Evolutionary conservation across 2,113 vertebrate species (phyloP).

Genomic region (Lophochroa leadbeateri): DNA sequence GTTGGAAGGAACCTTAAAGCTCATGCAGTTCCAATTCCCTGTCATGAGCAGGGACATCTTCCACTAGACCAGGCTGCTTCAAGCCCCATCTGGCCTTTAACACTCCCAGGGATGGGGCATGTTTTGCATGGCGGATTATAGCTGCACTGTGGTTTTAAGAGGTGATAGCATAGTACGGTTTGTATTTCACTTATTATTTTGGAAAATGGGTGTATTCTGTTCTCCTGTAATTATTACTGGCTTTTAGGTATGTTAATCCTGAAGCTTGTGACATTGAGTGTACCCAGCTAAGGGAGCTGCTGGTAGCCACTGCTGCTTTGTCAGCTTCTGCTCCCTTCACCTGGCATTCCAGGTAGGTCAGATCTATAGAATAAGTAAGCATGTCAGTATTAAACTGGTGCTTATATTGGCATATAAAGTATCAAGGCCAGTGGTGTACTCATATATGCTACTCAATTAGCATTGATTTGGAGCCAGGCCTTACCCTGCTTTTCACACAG

Average conservation of each 20-base stretch:
- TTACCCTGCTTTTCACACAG: not conserved
- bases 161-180: not conserved
- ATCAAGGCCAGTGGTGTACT: not conserved
- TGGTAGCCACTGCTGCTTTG: not conserved
- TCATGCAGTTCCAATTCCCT: not conserved
- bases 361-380: not conserved
- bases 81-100: not conserved
- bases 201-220: not conserved
- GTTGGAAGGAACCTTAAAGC: not conserved
- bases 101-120: not conserved
- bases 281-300: not conserved
- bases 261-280: not conserved
- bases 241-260: not conserved
- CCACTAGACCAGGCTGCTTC: not conserved
- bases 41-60: not conserved
- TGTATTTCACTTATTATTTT: not conserved
- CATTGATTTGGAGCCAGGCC: not conserved
- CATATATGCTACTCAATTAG: not conserved
- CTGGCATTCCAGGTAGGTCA: not conserved
- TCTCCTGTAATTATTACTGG: not conserved
- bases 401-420: not conserved
- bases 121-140: not conserved
- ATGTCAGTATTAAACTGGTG: not conserved
- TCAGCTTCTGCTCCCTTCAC: not conserved
- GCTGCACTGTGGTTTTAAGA: not conserved